These are phyloP conservation scores for Chrysochloris asiatica DNA, from an alignment of 2,113 vertebrate species.

Conservation along the genomic window DNA sequence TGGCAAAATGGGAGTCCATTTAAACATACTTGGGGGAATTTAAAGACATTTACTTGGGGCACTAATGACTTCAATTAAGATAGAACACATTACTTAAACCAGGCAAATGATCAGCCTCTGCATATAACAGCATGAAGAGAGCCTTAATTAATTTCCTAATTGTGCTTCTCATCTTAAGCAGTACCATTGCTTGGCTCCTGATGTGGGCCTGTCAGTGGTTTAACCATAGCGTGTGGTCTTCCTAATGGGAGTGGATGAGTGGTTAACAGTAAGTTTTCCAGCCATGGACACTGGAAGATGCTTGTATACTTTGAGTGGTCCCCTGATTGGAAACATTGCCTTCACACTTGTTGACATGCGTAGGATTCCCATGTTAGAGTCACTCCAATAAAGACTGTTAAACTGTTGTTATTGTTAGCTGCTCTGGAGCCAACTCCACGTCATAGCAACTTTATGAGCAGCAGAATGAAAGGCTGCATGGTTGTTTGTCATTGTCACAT, in stretches of 20 bases:
- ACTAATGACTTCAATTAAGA: conserved; percentile 59
- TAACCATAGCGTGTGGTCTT: neutral
- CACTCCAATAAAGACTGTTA: neutral
- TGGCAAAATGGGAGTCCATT: conserved; percentile 48
- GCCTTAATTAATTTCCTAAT: conserved; percentile 49
- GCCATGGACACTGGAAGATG: neutral
- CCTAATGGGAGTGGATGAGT: neutral
- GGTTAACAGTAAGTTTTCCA: neutral
- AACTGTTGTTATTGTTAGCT: neutral
- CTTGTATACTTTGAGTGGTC: neutral
- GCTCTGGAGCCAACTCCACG: neutral
- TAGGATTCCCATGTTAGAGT: neutral
- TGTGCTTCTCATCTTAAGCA: neutral
- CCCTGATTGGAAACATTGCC: neutral
- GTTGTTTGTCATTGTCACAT: neutral
- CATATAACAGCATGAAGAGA: conserved; percentile 13
- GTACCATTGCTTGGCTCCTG: neutral
- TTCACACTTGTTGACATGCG: neutral
- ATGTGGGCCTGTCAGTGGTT: neutral
- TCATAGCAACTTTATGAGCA: neutral
- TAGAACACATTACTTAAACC: conserved; percentile 55
- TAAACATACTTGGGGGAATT: conserved; percentile 34
- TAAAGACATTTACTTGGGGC: conserved; percentile 45
- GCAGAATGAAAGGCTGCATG: neutral
- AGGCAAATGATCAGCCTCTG: conserved; percentile 47